Evolutionary conservation across 1,140 invertebrate genomes (phyloP), one percentile per base, ranked within the genome.

Genomic region (Colletes gigas): DNA sequence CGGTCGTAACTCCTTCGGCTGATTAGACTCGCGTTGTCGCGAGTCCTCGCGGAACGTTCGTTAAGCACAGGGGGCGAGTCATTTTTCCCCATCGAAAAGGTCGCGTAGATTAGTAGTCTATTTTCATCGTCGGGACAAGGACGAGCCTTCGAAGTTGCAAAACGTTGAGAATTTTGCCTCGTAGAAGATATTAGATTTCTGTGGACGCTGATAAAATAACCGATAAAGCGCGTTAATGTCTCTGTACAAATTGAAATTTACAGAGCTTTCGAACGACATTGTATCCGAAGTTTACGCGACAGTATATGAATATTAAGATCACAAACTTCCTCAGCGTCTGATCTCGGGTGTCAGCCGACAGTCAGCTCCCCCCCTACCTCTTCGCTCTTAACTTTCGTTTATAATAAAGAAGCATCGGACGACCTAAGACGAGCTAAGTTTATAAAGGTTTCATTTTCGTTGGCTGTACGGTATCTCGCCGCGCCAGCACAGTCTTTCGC

Each of bases 321-420:
- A 50, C 39, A 78, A 79, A 79, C 50, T 83, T 84, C 66, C n/a
- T 50, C 59, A 50, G 15, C 12, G 39, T 10, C 55, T 83, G 68
- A 79, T 84, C 65, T 69, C 44, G 50, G 30, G 44, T 68, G 83
- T 73, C 69, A 68, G 55, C 69, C 68, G 30, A 30, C 30, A 30
- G 30, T 30, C 30, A 30, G 2, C n/a, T n/a, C 30, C 30, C 30
- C 30, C 30, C 30, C 30, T 30, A 0, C 30, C 30, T 2, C 30
- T 1, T 4, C 44, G 50, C 69, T 62, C 55, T 84, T 66, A 62
- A 84, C 83, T 80, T 68, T 68, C 70, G 66, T 76, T 81, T 60
- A 41, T 30, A 30, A 47, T 50, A 39, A 65, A 54, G 65, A 17
- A 83, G 19, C 77, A 63, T 65, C 57, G n/a, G 52, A 14, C 63